Percentiles rank a stretch among this genome's conserved stretches.
phyloP scores from a whole-genome alignment of 2,888 invertebrate genomes.

The Mimachlamys varia region DNA sequence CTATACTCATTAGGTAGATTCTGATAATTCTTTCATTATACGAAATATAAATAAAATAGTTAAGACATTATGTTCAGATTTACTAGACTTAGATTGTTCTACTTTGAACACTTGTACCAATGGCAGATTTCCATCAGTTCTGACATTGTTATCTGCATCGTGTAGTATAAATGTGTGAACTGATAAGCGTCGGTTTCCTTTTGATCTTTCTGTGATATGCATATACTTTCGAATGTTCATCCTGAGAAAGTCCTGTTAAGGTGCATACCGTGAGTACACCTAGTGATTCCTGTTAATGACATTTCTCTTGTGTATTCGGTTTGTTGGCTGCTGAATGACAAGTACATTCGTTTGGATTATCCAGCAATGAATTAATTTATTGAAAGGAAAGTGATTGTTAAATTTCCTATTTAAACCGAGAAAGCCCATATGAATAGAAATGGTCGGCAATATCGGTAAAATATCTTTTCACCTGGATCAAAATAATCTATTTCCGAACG shows the following conservation, averaged over 20 bases:
- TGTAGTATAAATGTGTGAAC: no score
- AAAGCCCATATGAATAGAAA: background rate
- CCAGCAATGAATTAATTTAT: background rate
- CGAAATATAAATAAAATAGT: no score
- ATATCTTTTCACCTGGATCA: background rate
- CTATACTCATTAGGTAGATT: no score
- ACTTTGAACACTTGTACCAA: no score
- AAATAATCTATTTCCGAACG: background rate
- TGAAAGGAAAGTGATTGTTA: background rate
- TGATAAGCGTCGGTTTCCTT: no score
- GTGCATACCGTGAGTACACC: background rate
- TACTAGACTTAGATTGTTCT: no score
- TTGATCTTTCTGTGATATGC: no score
- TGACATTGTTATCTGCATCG: no score
- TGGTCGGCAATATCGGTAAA: background rate
- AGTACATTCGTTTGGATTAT: background rate
- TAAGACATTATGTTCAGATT: no score
- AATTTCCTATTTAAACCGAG: background rate
- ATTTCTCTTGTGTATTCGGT: background rate
- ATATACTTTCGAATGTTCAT: no score
- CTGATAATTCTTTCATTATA: no score
- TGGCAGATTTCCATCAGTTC: no score
- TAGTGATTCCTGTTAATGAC: background rate
- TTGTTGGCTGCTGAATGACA: background rate
- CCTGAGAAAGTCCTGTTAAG: background rate